Evolutionary conservation across 2,797 vertebrate genomes (phyloP).

Genomic region (Podargus strigoides): DNA sequence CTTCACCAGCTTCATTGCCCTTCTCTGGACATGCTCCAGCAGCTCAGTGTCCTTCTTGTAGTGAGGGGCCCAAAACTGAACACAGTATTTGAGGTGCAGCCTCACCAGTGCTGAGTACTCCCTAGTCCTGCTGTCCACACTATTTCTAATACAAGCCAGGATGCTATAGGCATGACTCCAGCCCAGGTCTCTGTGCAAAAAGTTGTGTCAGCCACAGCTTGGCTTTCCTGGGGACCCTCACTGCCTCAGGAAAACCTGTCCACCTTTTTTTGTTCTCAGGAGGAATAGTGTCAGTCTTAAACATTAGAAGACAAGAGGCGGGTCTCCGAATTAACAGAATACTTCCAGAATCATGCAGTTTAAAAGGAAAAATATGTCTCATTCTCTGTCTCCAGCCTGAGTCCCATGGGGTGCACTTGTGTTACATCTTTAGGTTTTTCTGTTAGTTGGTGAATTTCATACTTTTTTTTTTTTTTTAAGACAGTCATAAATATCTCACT

Average conservation of each 20-base stretch:
- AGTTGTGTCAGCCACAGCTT: not conserved
- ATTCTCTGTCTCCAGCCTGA: not conserved
- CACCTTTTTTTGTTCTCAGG: not conserved
- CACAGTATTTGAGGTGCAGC: too few species aligned
- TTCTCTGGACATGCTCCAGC: too few species aligned
- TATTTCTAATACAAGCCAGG: too few species aligned
- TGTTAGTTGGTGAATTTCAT: not conserved
- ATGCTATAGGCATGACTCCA: not conserved
- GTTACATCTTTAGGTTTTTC: not conserved
- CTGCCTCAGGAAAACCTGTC: not conserved
- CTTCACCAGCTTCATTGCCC: too few species aligned
- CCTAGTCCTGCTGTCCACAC: too few species aligned
- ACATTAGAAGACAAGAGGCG: not conserved
- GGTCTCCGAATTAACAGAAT: not conserved
- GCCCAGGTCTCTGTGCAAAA: not conserved
- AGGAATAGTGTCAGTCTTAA: not conserved
- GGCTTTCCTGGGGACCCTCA: not conserved
- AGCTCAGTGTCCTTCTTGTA: too few species aligned
- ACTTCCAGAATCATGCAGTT: not conserved
- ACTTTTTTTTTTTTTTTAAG: not conserved
- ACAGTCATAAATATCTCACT: not conserved
- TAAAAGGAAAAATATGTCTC: not conserved
- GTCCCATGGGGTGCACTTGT: fast-evolving
- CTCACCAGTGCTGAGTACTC: too few species aligned
- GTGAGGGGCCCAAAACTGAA: too few species aligned